These are phyloP conservation scores for Cochlearius cochlearius DNA, from an alignment of 2,113 vertebrate species.

Conservation along the genomic window DNA sequence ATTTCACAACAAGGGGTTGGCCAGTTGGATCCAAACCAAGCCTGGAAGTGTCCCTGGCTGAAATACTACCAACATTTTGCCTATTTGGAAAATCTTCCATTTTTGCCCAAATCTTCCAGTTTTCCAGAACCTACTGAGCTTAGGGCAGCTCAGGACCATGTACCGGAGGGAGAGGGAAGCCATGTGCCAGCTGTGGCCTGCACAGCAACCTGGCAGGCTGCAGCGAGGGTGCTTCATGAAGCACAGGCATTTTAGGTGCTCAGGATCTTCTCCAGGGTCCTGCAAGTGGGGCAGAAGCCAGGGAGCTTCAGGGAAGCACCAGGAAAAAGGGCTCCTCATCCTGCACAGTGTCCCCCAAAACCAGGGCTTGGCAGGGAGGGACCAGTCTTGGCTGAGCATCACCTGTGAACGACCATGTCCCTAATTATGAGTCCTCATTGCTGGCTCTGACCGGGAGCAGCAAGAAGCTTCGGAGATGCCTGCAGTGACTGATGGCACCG, in stretches of 20 bases:
- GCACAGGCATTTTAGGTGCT: not conserved
- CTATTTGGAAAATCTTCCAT: not conserved
- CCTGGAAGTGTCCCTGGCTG: not conserved
- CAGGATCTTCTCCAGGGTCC: not conserved
- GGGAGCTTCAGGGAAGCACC: not conserved
- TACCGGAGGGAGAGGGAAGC: not conserved
- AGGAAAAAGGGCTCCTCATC: not conserved
- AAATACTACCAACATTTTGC: not conserved
- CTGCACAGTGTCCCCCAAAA: not conserved
- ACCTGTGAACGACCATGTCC: too few relatives aligned
- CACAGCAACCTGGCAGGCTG: accelerated
- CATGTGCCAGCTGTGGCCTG: not conserved
- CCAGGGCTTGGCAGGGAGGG: not conserved
- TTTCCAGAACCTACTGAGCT: not conserved
- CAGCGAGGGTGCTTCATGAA: accelerated
- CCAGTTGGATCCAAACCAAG: not conserved
- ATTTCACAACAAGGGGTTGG: not conserved
- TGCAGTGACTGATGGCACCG: not conserved
- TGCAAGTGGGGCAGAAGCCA: not conserved
- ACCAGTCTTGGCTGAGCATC: not conserved
- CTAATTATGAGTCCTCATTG: not conserved
- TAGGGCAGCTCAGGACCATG: not conserved
- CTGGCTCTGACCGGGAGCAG: not conserved
- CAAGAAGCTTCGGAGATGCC: not conserved
- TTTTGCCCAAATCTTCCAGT: not conserved